phyloP scores from a whole-genome alignment of 2,113 vertebrate species.

The Macaca nemestrina region DNA sequence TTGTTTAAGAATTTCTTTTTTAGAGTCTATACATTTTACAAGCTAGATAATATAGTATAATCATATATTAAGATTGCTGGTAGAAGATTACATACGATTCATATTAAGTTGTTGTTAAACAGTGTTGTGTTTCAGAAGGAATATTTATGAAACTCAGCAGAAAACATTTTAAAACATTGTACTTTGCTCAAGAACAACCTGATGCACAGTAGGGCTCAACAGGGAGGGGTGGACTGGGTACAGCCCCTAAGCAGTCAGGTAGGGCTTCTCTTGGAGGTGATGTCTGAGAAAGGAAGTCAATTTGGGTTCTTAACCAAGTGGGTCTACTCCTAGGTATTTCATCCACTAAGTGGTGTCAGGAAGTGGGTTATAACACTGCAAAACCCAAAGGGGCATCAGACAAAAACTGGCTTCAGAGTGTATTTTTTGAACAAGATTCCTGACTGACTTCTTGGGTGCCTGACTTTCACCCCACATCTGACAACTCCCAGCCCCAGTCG shows the following conservation, averaged over 20 bases:
- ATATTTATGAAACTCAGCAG: not conserved
- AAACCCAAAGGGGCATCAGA: not conserved
- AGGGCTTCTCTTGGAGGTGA: too few species aligned
- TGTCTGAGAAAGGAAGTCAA: too few species aligned
- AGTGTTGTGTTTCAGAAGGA: not conserved
- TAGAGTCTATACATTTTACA: not conserved
- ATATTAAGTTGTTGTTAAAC: not conserved
- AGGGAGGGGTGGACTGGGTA: not conserved
- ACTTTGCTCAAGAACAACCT: not conserved
- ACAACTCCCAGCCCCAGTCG: too few species aligned
- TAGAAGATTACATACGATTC: not conserved
- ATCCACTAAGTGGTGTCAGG: not conserved
- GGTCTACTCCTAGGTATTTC: not conserved
- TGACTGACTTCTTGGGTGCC: too few species aligned
- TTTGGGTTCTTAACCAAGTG: not conserved
- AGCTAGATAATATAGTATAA: not conserved
- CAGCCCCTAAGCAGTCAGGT: too few species aligned
- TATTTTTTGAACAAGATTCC: not conserved
- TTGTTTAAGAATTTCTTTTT: not conserved
- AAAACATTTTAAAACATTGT: not conserved
- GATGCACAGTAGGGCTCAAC: not conserved
- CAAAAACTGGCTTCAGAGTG: not conserved
- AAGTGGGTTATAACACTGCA: not conserved
- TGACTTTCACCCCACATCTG: too few species aligned
- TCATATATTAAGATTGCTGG: not conserved